Evolutionary conservation across 2,888 invertebrate genomes (phyloP).

Genomic region (Cabera pusaria): DNA sequence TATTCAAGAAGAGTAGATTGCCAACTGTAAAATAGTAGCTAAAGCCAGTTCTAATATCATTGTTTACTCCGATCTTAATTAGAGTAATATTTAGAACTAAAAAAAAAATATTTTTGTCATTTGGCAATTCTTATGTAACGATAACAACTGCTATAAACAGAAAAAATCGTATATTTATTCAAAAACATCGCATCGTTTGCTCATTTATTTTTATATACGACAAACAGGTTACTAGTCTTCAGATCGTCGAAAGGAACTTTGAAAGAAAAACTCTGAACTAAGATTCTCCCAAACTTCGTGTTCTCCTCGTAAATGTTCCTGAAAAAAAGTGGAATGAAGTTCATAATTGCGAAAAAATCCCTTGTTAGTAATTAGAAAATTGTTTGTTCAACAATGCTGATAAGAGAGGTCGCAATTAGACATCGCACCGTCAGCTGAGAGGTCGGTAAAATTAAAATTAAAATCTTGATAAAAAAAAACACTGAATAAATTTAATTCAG

Average conservation of each 20-base stretch:
- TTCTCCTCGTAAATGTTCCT: constrained; percentile 25
- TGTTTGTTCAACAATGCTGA: constrained; percentile 34
- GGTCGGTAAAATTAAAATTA: constrained; percentile 16
- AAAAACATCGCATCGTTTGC: too few relatives aligned
- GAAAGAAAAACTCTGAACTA: constrained; percentile 10
- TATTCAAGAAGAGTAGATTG: too few relatives aligned
- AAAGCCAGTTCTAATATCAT: too few relatives aligned
- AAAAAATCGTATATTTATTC: too few relatives aligned
- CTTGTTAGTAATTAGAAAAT: constrained; percentile 30
- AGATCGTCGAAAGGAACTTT: constrained; percentile 18
- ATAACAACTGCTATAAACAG: too few relatives aligned
- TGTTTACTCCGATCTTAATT: too few relatives aligned
- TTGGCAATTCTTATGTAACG: too few relatives aligned
- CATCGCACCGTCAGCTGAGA: constrained; percentile 19
- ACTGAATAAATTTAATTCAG: constrained; percentile 21
- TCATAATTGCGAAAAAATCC: constrained; percentile 26
- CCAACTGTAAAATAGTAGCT: too few relatives aligned
- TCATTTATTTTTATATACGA: too few relatives aligned
- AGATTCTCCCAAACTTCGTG: constrained; percentile 17
- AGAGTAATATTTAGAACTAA: too few relatives aligned
- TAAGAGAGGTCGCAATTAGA: constrained; percentile 29
- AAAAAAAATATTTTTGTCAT: too few relatives aligned
- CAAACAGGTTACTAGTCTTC: constrained; percentile 19
- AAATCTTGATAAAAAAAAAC: constrained; percentile 21
- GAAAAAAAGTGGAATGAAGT: constrained; percentile 26